Evolutionary conservation across 2,888 invertebrate species (phyloP).

Genomic region (Acleris laterana): DNA sequence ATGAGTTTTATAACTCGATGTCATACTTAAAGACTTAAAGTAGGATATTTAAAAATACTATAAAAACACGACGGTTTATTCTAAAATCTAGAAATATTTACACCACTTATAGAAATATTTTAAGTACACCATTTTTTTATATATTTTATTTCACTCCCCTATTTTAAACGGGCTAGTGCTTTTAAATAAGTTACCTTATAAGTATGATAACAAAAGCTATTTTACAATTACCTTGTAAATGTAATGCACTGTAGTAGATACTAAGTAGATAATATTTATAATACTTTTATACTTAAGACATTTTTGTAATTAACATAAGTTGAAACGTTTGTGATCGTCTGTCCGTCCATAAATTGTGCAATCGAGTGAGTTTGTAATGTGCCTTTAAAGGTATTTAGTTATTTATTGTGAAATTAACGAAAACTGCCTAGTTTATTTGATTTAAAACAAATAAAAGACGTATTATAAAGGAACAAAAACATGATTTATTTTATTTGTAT

Average conservation of each 20-base stretch:
- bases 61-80: no score
- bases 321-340: slow-evolving; percentile 69
- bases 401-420: slow-evolving; percentile 53
- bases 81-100: no score
- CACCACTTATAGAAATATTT: no score
- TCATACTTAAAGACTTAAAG: no score
- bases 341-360: slow-evolving; percentile 72
- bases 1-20: no score
- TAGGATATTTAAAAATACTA: no score
- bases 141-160: no score
- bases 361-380: slow-evolving; percentile 53
- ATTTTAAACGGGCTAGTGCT: background rate
- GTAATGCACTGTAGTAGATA: slow-evolving; percentile 14
- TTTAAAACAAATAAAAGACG: slow-evolving; percentile 26
- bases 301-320: slow-evolving; percentile 37
- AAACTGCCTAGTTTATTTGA: slow-evolving; percentile 32
- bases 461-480: background rate
- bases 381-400: slow-evolving; percentile 54
- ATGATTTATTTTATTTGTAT: slow-evolving; percentile 1
- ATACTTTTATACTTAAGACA: background rate
- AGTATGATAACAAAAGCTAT: slow-evolving; percentile 43
- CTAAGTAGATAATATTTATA: slow-evolving; percentile 5
- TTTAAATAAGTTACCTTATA: slow-evolving; percentile 49
- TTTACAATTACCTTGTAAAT: slow-evolving; percentile 6
- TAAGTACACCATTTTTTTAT: no score